Conservation (phyloP, 2,888 invertebrate genomes). For the Rhamphomyia laevipes region DNA sequence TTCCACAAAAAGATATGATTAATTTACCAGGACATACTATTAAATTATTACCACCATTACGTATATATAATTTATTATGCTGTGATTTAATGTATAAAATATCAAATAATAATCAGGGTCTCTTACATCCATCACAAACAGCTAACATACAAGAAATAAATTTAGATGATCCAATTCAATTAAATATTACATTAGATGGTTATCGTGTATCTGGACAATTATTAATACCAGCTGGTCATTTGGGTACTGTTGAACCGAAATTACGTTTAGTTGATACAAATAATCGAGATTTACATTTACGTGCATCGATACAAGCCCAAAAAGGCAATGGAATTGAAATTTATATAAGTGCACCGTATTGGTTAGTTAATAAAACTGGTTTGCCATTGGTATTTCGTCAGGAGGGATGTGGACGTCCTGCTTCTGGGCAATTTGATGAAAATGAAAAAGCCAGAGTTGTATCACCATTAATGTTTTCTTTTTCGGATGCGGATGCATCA, state of each 20-base stretch:
- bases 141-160: constrained; percentile 44
- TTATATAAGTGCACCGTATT: constrained; percentile 73
- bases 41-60: constrained; percentile 69
- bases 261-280: constrained; percentile 64
- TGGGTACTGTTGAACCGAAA: constrained; percentile 48
- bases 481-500: constrained; percentile 77
- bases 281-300: constrained; percentile 61
- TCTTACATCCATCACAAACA: constrained; percentile 39
- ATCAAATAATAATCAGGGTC: constrained; percentile 27
- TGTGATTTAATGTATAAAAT: constrained; percentile 58
- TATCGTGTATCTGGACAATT: constrained; percentile 63
- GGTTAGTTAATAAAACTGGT: constrained; percentile 94
- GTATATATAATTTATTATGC: constrained; percentile 79
- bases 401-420: constrained; percentile 63
- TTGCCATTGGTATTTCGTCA: constrained; percentile 91
- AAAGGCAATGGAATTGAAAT: constrained; percentile 54
- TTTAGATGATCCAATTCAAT: constrained; percentile 47
- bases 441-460: constrained; percentile 90
- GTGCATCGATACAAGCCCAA: constrained; percentile 49
- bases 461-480: constrained; percentile 85
- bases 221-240: constrained; percentile 38
- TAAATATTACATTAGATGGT: constrained; percentile 71
- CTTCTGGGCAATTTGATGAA: constrained; percentile 87
- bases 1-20: constrained; percentile 48
- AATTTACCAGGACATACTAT: constrained; percentile 71